Evolutionary conservation across 1,140 invertebrate species (phyloP).

Genomic region (Drosophila nebulosa): DNA sequence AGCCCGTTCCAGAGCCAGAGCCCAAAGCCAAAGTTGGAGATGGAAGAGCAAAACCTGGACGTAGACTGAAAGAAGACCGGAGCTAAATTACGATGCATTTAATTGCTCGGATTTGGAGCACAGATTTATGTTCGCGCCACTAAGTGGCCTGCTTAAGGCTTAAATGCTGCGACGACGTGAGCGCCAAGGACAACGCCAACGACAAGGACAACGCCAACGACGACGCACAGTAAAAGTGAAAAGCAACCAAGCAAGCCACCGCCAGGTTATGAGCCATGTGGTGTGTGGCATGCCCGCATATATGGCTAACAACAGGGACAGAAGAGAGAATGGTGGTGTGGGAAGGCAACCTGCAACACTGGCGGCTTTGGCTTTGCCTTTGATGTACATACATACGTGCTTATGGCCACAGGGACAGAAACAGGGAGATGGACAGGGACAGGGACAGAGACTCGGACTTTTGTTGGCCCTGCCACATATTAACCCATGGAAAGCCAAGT

Average conservation of each 20-base stretch:
- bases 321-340: neutral
- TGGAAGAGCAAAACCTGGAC: neutral
- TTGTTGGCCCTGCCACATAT: neutral
- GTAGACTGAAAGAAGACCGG: conserved; percentile 7
- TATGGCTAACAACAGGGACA: neutral
- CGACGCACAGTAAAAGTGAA: conserved; percentile 62
- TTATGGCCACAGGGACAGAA: conserved; percentile 3
- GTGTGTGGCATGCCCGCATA: conserved; percentile 32
- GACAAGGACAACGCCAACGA: neutral
- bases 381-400: conserved; percentile 10
- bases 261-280: conserved; percentile 55
- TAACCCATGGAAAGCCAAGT: neutral
- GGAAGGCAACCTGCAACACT: neutral
- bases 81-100: conserved; percentile 78
- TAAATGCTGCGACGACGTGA: conserved; percentile 74
- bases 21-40: conserved; percentile 6
- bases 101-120: conserved; percentile 78
- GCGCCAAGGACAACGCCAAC: conserved; percentile 35
- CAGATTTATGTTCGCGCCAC: conserved; percentile 76
- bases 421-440: too few species aligned
- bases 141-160: conserved; percentile 79
- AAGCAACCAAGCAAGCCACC: conserved; percentile 25
- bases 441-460: neutral
- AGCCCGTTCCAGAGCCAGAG: conserved; percentile 11
- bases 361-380: neutral